These are phyloP conservation scores for Eupithecia tripunctaria DNA, from an alignment of 2,888 invertebrate species.

Conservation along the genomic window DNA sequence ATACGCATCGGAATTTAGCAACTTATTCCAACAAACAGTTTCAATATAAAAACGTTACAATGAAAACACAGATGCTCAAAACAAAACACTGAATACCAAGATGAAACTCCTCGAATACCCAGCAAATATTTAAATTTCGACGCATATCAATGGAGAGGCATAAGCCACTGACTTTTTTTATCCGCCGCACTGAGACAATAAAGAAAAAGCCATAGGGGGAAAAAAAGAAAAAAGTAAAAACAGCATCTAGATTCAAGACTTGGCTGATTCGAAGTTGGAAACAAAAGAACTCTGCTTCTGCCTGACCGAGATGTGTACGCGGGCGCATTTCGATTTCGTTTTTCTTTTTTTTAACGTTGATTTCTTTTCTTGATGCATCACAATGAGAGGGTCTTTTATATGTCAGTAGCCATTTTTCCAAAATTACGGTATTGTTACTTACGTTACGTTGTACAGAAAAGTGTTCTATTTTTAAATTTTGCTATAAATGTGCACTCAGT, in stretches of 20 bases:
- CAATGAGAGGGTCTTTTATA: slow-evolving; percentile 79
- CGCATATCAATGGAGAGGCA: slow-evolving; percentile 85
- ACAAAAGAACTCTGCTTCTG: slow-evolving; percentile 82
- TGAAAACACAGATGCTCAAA: slow-evolving; percentile 74
- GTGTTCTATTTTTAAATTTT: not conserved
- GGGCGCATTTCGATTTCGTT: slow-evolving; percentile 76
- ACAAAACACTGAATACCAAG: slow-evolving; percentile 67
- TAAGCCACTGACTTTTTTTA: slow-evolving; percentile 82
- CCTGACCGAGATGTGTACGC: slow-evolving; percentile 84
- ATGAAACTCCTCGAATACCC: slow-evolving; percentile 76
- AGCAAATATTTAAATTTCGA: slow-evolving; percentile 85
- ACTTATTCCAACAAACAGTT: slow-evolving; percentile 38
- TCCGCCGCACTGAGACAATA: slow-evolving; percentile 79
- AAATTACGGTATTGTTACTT: slow-evolving; percentile 53
- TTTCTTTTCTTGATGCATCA: slow-evolving; percentile 81
- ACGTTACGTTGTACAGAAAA: not conserved
- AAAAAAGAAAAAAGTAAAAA: slow-evolving; percentile 71
- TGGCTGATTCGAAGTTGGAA: slow-evolving; percentile 82
- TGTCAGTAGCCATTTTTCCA: slow-evolving; percentile 75
- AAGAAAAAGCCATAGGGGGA: slow-evolving; percentile 77
- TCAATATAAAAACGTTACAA: slow-evolving; percentile 79
- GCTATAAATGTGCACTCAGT: not conserved
- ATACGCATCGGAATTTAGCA: slow-evolving; percentile 32
- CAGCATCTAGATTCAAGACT: slow-evolving; percentile 84
- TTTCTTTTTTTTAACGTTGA: slow-evolving; percentile 70